A percentile compares a stretch with the other conserved stretches of the same genome.
Conservation (phyloP, 2,888 invertebrate species). For the Ormyrus pomaceus region DNA sequence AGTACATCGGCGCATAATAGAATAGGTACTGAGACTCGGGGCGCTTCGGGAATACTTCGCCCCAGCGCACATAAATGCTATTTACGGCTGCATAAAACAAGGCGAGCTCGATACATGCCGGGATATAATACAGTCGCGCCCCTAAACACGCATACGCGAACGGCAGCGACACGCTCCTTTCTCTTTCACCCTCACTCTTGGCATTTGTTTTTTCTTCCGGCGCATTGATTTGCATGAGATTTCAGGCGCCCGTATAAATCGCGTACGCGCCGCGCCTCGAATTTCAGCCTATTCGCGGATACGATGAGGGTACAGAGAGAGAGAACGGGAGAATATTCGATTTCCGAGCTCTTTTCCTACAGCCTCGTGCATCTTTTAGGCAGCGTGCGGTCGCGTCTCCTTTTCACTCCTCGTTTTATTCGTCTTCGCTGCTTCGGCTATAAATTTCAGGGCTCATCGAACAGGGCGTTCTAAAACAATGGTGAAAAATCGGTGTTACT, state of each 20-base stretch:
- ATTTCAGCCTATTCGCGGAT: conserved; percentile 4
- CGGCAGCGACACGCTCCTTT: neutral
- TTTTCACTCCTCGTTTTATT: too few species aligned
- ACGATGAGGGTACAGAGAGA: neutral
- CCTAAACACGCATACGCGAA: conserved; percentile 58
- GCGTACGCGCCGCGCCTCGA: conserved; percentile 37
- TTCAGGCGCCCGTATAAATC: conserved; percentile 69
- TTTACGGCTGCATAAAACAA: conserved; percentile 73
- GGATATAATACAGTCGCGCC: conserved; percentile 69
- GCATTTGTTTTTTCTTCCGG: conserved; percentile 54
- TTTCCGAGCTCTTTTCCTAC: conserved; percentile 25
- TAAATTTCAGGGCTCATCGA: too few species aligned
- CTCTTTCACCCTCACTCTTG: conserved; percentile 27
- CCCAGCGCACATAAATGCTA: conserved; percentile 71
- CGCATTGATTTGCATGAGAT: conserved; percentile 72
- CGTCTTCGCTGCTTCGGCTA: too few species aligned
- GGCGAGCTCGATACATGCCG: conserved; percentile 50
- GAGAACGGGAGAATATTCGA: neutral
- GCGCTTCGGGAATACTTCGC: conserved; percentile 71
- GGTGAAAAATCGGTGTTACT: too few species aligned
- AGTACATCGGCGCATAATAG: conserved; percentile 68
- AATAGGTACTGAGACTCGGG: conserved; percentile 67
- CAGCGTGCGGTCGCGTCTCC: too few species aligned
- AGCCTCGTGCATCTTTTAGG: neutral
- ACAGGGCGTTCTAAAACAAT: too few species aligned